Base-by-base conservation (phyloP, 2,888 invertebrate genomes). In the Oeneis ivallda region DNA sequence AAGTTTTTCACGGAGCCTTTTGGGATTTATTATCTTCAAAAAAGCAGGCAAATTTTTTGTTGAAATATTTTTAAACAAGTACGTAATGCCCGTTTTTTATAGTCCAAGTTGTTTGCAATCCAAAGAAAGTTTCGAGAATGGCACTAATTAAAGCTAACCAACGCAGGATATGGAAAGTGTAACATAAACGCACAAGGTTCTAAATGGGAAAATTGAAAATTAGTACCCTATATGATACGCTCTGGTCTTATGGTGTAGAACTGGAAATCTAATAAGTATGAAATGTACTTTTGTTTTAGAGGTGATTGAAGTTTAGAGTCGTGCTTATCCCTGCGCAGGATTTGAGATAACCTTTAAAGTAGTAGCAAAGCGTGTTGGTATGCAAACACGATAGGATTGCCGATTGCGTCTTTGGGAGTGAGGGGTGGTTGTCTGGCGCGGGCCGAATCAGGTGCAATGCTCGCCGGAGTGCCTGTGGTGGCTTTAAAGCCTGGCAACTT, bases 371-470 rank as follows among this genome's bases (percentile, higher is more conserved):
- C 56, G 41, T 56, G 56, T 41, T 15, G 56, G 60, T 49, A 60
- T 60, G 60, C 60, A 34, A 60, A 57, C 37, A 43, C 61, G 53
- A 59, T 49, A 70, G 76, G 75, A 78, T 73, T 70, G 70, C 71
- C 76, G 75, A 78, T 73, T 70, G 70, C 71, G 77, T 76, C 76
- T 76, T 74, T 67, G 76, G 71, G 79, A 77, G 75, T 72, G 76
- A 76, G 73, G 77, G 75, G 78, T 77, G 72, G 73, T 77, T 79
- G 75, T 74, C 75, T 72, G 78, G 82, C 76, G 80, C 78, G 80
- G 79, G 78, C 72, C 73, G 68, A 76, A 79, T 85, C 86, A 87
- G 86, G 89, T 87, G 89, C 89, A 86, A 85, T 79, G 87, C 77
- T 79, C 85, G 82, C 78, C 75, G 62, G 72, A 72, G 72, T 73